Evolutionary conservation across 2,113 vertebrate genomes (phyloP).

Genomic region (Phalacrocorax brasilianus): DNA sequence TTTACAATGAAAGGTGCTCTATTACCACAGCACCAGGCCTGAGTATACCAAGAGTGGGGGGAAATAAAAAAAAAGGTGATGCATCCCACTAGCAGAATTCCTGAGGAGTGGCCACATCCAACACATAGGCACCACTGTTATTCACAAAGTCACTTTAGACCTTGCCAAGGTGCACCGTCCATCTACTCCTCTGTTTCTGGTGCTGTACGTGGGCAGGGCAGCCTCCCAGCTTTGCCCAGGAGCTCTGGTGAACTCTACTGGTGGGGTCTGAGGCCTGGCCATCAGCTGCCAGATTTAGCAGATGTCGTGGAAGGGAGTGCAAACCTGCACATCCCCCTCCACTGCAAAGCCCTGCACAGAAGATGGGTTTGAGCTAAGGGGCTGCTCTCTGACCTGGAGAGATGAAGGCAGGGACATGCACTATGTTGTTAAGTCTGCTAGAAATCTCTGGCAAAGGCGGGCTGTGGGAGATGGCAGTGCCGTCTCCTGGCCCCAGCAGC

Average conservation of each 20-base stretch:
- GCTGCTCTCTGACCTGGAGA: neutral
- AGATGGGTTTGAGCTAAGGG: neutral
- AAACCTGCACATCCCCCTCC: fast-evolving
- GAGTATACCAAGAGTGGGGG: neutral
- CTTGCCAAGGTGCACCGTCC: neutral
- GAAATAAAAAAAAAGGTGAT: fast-evolving
- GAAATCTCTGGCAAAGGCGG: neutral
- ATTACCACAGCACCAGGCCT: neutral
- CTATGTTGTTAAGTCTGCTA: neutral
- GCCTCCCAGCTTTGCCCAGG: neutral
- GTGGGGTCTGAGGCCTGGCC: neutral
- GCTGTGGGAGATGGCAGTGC: neutral
- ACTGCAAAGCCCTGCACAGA: neutral
- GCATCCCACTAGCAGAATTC: neutral
- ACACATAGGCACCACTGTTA: neutral
- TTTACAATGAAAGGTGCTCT: neutral
- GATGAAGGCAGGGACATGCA: neutral
- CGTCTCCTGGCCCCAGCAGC: neutral
- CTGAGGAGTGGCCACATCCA: neutral
- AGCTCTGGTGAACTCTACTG: neutral
- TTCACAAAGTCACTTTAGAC: neutral
- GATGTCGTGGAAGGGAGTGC: neutral
- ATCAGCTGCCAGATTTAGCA: neutral
- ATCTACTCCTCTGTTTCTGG: neutral
- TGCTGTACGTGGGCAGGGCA: neutral